Conservation (phyloP, 2,797 vertebrate species). For the Bryconaethiops microstoma region DNA sequence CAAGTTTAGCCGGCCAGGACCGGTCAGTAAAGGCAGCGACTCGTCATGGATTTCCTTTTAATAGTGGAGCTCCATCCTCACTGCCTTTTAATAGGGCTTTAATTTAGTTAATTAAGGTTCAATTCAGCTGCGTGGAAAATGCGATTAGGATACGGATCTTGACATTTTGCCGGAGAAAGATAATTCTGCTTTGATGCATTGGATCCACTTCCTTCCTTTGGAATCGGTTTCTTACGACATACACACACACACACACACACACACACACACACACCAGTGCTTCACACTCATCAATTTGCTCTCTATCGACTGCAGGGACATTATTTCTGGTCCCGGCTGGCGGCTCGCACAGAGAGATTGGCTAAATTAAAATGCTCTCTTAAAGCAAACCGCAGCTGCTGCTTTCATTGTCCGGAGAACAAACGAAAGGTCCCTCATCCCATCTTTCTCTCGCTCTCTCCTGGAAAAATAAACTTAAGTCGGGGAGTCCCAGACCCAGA, state of each 20-base stretch:
- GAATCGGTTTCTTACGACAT: neutral
- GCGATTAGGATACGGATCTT: conserved; percentile 57
- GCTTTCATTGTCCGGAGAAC: conserved; percentile 14
- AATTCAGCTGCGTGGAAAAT: conserved; percentile 26
- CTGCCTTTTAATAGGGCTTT: conserved; percentile 46
- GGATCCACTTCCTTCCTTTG: neutral
- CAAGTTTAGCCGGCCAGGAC: neutral
- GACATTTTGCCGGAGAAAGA: conserved; percentile 47
- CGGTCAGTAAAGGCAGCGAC: conserved; percentile 26
- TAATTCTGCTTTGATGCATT: conserved; percentile 29
- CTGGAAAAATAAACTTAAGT: conserved; percentile 54
- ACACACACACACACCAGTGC: neutral
- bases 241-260: neutral
- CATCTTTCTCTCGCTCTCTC: neutral
- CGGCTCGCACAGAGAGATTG: conserved; percentile 14
- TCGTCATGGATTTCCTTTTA: conserved; percentile 43
- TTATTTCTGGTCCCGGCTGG: conserved; percentile 28
- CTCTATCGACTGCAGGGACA: conserved; percentile 28
- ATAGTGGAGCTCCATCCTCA: neutral
- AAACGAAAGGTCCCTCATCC: conserved; percentile 35
- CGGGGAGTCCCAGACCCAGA: conserved; percentile 40
- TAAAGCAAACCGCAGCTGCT: conserved; percentile 2
- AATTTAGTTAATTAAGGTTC: conserved; percentile 51
- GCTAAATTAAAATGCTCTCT: conserved; percentile 24
- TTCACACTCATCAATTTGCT: conserved; percentile 19